Percentiles rank a stretch among this genome's conserved stretches.
phyloP scores from a whole-genome alignment of 2,113 vertebrate species.

The Propithecus coquereli region DNA sequence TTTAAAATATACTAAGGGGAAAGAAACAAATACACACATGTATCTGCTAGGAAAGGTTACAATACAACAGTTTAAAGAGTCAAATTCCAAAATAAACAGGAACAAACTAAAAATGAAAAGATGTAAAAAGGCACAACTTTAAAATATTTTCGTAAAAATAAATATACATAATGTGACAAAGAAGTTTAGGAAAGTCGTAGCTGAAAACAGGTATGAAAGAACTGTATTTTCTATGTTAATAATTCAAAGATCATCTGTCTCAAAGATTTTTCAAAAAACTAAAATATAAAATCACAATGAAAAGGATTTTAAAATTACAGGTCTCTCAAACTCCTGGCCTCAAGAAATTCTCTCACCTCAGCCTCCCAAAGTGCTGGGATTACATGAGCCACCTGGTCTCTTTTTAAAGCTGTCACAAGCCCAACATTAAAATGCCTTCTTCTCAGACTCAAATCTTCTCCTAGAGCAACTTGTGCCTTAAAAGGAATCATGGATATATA shows the following conservation, averaged over 20 bases:
- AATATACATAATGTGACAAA: background rate
- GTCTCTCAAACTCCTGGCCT: no score
- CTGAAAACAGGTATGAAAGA: background rate
- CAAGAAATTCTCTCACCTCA: no score
- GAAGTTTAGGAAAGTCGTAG: background rate
- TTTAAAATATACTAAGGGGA: background rate
- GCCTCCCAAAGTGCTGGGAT: no score
- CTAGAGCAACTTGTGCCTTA: background rate
- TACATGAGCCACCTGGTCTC: background rate
- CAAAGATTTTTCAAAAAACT: background rate
- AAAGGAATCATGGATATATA: background rate
- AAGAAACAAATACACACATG: background rate
- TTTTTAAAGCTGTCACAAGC: background rate
- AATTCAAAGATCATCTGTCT: background rate
- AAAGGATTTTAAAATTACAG: background rate
- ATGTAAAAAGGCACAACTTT: background rate
- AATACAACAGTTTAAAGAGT: background rate
- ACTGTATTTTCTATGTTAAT: background rate
- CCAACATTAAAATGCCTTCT: background rate
- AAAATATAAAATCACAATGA: background rate
- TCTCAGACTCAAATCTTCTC: background rate
- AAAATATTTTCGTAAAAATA: background rate
- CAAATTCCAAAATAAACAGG: conserved; percentile 6
- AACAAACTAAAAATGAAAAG: background rate
- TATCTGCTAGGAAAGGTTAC: background rate